Conservation (phyloP, 2,888 invertebrate genomes). For the Drosophila greeni region DNA sequence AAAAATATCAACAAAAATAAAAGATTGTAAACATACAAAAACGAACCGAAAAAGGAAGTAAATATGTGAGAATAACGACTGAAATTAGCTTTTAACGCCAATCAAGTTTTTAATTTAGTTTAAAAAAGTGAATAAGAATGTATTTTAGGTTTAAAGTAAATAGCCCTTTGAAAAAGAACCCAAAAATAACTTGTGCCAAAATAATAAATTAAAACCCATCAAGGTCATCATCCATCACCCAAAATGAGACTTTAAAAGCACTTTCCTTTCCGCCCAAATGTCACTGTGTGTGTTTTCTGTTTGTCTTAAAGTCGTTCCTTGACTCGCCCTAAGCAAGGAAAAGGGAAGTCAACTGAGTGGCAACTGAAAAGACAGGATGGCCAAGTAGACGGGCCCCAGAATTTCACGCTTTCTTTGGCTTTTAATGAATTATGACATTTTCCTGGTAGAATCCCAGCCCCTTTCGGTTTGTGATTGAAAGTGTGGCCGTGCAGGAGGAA, state of each 20-base stretch:
- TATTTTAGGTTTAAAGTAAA: background rate
- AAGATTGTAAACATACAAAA: background rate
- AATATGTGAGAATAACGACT: background rate
- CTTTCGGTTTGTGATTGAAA: conserved; percentile 17
- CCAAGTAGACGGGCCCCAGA: conserved; percentile 27
- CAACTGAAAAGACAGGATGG: conserved; percentile 26
- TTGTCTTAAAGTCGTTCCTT: conserved; percentile 32
- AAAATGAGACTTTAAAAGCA: conserved; percentile 38
- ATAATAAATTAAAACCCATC: conserved; percentile 9
- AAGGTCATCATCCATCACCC: conserved; percentile 33
- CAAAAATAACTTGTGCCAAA: background rate
- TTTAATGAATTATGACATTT: conserved; percentile 75
- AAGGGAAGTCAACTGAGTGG: conserved; percentile 9
- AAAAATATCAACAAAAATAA: background rate
- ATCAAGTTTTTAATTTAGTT: background rate
- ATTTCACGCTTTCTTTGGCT: conserved; percentile 57
- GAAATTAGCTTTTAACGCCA: background rate
- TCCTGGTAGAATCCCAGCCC: conserved; percentile 27
- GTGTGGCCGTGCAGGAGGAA: conserved; percentile 4
- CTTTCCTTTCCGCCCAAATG: conserved; percentile 21
- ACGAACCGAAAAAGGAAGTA: background rate
- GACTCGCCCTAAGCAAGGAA: conserved; percentile 7
- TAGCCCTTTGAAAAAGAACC: no score
- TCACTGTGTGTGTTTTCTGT: conserved; percentile 14
- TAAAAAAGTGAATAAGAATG: background rate